These are phyloP conservation scores for Pachycephus smyrnensis DNA, from an alignment of 2,888 invertebrate species.

Conservation along the genomic window DNA sequence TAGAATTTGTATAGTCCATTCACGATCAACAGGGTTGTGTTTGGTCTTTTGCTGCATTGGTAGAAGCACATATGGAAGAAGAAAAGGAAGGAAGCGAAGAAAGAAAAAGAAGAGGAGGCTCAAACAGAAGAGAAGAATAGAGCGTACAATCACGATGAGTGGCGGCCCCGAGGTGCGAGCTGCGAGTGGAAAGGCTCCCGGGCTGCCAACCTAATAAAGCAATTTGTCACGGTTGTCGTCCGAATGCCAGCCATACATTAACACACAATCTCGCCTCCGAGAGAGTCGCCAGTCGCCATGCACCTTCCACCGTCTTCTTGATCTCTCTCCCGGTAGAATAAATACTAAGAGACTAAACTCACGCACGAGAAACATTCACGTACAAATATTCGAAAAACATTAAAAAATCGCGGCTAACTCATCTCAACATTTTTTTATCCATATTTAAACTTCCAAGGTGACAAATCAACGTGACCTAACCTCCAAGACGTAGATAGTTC, in stretches of 20 bases:
- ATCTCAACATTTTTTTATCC: neutral
- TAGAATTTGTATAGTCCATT: neutral
- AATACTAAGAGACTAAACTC: neutral
- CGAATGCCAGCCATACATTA: constrained; percentile 66
- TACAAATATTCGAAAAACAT: neutral
- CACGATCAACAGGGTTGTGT: neutral
- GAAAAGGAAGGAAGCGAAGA: constrained; percentile 11
- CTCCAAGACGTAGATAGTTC: neutral
- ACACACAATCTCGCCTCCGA: constrained; percentile 62
- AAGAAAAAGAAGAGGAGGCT: constrained; percentile 33
- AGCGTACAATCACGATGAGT: constrained; percentile 56
- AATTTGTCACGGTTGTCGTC: constrained; percentile 67
- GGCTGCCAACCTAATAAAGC: constrained; percentile 66
- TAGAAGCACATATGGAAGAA: constrained; percentile 30
- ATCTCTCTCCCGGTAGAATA: constrained; percentile 1
- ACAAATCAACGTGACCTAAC: neutral
- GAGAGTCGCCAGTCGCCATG: constrained; percentile 39
- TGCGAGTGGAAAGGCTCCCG: constrained; percentile 60
- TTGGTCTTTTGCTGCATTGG: constrained; percentile 22
- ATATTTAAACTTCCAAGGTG: neutral
- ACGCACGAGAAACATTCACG: neutral
- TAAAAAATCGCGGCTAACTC: neutral
- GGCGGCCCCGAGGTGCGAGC: constrained; percentile 51
- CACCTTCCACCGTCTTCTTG: neutral
- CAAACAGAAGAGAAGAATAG: constrained; percentile 42